phyloP scores from a whole-genome alignment of 35 echinoderm and acorn worm genomes.

The Lytechinus variegatus region DNA sequence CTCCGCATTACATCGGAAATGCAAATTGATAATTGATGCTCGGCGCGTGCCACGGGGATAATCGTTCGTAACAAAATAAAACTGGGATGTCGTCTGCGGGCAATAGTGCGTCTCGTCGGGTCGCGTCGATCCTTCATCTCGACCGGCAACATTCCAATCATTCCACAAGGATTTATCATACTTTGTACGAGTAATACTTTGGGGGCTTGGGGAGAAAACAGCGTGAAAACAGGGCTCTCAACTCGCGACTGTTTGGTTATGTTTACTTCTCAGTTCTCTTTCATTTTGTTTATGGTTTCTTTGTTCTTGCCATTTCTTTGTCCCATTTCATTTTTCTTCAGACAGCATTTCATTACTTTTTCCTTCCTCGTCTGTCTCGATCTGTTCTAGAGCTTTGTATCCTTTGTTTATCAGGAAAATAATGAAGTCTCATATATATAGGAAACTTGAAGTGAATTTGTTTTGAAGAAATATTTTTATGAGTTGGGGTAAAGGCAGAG shows the following conservation, averaged over 20 bases:
- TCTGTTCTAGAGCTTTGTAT: too few species aligned
- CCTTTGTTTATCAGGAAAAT: too few species aligned
- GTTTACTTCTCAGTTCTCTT: background rate
- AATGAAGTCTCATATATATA: too few species aligned
- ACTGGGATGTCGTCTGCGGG: background rate
- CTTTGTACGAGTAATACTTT: background rate
- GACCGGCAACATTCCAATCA: background rate
- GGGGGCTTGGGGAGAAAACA: background rate
- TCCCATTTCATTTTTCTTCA: background rate
- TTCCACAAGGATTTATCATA: background rate
- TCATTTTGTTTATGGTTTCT: background rate
- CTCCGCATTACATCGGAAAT: background rate
- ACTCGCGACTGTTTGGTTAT: background rate
- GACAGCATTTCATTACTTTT: too few species aligned
- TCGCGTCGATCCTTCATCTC: background rate
- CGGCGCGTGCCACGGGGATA: slow-evolving; percentile 34
- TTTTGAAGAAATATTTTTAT: too few species aligned
- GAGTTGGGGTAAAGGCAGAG: too few species aligned
- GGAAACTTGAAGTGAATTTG: too few species aligned
- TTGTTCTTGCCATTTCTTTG: background rate
- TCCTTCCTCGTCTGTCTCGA: too few species aligned
- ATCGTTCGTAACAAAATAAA: slow-evolving; percentile 29
- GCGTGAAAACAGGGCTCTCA: background rate
- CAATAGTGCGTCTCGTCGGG: background rate
- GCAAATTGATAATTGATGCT: slow-evolving; percentile 45